Evolutionary conservation across 2,797 vertebrate genomes (phyloP), one percentile per base, ranked within the genome.

Genomic region (Poliocrania exsul): DNA sequence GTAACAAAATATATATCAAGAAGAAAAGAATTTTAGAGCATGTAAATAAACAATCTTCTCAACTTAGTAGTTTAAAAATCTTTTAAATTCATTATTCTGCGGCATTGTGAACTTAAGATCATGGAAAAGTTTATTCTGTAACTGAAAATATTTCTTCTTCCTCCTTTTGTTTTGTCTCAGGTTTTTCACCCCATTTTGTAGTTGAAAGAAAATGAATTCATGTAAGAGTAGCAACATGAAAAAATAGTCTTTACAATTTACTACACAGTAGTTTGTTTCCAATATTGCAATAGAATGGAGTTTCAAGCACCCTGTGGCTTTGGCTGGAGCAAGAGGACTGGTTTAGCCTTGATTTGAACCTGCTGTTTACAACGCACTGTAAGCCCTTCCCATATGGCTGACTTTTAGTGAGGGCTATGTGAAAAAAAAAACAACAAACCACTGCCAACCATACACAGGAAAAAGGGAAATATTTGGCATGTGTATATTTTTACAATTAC

Each of bases 311-410:
- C 90, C 95, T 88, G 87, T 94, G 94, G 95, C 95, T 96, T 92
- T 97, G 96, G 94, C 94, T 95, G 94, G 86, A 94, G 75, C 1
- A 11, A 91, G 83, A 94, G 79, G 78, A 85, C 82, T 88, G 90
- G 93, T 93, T 97, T 97, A 96, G 96, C 96, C 96, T 96, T 96
- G 89, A 95, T 96, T 95, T 97, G 95, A 97, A 96, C 92, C 90
- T 91, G 92, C 92, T 96, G 93, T 96, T 97, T 96, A 96, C 95
- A 95, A 75, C 74, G 85, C 31, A 47, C 38, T 85, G 49, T 53
- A 96, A 96, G 95, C 75, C 83, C 79, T 94, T 92, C 72, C 90
- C 93, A 82, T 53, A 78, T 37, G 33, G 90, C 81, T 91, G 94
- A 79, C 47, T 86, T 93, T 42, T 47, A 88, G 92, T 23, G 66